Conservation (phyloP, 2,888 invertebrate species). For the Drosophila setosimentum region DNA sequence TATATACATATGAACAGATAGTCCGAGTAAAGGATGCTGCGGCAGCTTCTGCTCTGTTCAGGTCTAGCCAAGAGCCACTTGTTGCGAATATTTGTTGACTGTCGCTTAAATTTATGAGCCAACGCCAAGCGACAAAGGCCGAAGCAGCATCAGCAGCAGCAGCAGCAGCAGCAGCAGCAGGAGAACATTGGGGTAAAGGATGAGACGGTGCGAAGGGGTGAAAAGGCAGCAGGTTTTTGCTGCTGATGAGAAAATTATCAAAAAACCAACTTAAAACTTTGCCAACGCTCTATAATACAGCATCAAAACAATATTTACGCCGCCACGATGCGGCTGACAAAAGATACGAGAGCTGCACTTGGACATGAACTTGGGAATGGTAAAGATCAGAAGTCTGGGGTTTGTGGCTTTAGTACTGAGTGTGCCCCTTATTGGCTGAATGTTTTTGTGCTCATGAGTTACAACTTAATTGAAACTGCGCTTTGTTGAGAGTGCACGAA, state of each 20-base stretch:
- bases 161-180: conserved; percentile 18
- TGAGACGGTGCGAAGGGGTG: conserved; percentile 5
- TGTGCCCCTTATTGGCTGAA: conserved; percentile 22
- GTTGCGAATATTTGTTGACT: conserved; percentile 85
- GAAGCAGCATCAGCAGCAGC: conserved; percentile 23
- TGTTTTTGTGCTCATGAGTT: conserved; percentile 63
- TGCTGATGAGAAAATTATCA: conserved; percentile 72
- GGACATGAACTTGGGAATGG: conserved; percentile 26
- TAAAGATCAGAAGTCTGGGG: not conserved
- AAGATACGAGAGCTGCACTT: conserved; percentile 26
- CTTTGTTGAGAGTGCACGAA: conserved; percentile 43
- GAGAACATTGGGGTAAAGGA: conserved; percentile 29
- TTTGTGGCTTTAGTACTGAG: conserved; percentile 6
- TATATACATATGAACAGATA: conserved; percentile 8
- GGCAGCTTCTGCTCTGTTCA: conserved; percentile 6
- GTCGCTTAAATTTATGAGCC: conserved; percentile 84
- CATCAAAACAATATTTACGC: conserved; percentile 80
- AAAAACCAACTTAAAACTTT: conserved; percentile 57
- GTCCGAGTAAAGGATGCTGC: conserved; percentile 30
- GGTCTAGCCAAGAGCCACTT: conserved; percentile 76
- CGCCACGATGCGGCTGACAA: conserved; percentile 21
- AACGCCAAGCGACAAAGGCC: conserved; percentile 53
- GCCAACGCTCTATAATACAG: conserved; percentile 56
- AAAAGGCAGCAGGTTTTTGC: conserved; percentile 59
- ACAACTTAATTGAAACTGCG: conserved; percentile 83